A percentile compares a stretch with the other conserved stretches of the same genome.
Conservation (phyloP, 2,888 invertebrate species). For the Scotopteryx bipunctaria region DNA sequence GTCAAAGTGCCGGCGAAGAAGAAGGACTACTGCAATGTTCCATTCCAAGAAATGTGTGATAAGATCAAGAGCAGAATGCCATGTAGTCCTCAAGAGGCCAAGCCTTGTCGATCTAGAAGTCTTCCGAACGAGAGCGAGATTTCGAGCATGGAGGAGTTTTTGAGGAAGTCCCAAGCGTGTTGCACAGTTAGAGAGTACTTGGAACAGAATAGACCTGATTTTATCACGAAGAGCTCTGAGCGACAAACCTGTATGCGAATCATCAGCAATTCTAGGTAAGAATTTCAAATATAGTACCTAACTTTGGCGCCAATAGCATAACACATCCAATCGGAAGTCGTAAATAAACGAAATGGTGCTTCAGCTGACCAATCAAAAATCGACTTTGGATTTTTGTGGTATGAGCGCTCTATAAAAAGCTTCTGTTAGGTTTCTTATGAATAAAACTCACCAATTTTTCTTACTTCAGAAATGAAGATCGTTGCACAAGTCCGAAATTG, state of each 20-base stretch:
- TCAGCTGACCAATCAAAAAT: constrained; percentile 1
- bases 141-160: constrained; percentile 62
- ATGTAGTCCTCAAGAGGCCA: constrained; percentile 43
- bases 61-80: constrained; percentile 54
- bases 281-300: not conserved
- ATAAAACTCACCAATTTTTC: constrained; percentile 68
- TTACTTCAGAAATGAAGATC: constrained; percentile 64
- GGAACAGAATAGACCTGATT: constrained; percentile 87
- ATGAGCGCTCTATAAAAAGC: too few relatives aligned
- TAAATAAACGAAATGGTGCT: not conserved
- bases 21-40: constrained; percentile 47
- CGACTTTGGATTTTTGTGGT: not conserved
- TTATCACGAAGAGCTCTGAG: constrained; percentile 74
- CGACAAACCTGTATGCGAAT: constrained; percentile 68
- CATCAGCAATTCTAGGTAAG: constrained; percentile 69
- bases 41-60: constrained; percentile 57
- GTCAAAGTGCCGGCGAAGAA: constrained; percentile 70
- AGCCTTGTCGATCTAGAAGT: constrained; percentile 54
- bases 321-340: not conserved
- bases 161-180: constrained; percentile 50
- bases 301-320: not conserved
- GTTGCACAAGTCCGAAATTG: constrained; percentile 49
- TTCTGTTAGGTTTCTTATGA: too few relatives aligned
- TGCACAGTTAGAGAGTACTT: constrained; percentile 87
- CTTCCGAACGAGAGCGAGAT: constrained; percentile 64